phyloP scores from a whole-genome alignment of 2,113 vertebrate genomes.

The Sigmodon hispidus region DNA sequence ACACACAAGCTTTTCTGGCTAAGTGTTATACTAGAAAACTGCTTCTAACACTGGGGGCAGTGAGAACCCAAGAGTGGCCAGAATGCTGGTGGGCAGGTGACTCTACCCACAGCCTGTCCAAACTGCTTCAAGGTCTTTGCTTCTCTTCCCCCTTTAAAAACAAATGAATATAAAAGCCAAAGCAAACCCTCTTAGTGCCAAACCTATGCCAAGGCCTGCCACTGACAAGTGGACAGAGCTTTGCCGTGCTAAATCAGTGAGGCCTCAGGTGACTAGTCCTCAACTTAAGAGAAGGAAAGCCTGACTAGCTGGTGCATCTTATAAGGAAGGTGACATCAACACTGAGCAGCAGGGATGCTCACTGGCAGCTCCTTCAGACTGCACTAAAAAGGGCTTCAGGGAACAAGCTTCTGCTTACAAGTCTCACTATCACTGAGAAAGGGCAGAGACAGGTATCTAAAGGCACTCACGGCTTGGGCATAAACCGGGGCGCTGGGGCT shows the following conservation, averaged over 20 bases:
- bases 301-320: not conserved
- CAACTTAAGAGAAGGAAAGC: not conserved
- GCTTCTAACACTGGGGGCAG: accelerated
- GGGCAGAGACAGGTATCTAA: not conserved
- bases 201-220: not conserved
- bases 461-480: not conserved
- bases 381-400: not conserved
- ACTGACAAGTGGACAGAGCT: not conserved
- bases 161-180: not conserved
- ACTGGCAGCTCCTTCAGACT: not conserved
- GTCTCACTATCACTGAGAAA: not conserved
- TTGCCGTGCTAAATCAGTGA: not conserved
- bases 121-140: not conserved
- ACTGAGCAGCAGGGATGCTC: accelerated
- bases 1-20: not conserved
- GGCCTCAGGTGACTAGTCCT: not conserved
- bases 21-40: not conserved
- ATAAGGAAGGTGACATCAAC: not conserved
- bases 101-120: not conserved
- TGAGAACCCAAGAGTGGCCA: accelerated
- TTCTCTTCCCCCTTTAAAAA: not conserved
- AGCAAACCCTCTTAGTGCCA: not conserved
- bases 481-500: not conserved
- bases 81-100: not conserved
- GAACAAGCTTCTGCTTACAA: not conserved